These are phyloP conservation scores for Tautogolabrus adspersus DNA, from an alignment of 2,113 vertebrate genomes.

Conservation along the genomic window DNA sequence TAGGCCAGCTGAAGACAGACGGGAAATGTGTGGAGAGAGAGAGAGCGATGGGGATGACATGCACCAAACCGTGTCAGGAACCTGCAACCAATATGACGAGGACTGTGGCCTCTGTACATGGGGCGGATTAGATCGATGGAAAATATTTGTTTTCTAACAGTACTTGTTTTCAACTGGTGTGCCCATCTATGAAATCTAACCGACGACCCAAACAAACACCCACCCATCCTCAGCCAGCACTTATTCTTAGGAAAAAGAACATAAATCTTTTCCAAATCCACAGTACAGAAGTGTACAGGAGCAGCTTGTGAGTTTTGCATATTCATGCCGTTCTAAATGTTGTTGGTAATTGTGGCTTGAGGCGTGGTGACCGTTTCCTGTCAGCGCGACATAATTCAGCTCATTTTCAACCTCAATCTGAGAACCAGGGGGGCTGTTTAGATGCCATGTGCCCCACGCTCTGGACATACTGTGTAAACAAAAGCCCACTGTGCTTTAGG, in stretches of 20 bases:
- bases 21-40: too few relatives aligned
- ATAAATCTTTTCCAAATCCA: conserved; percentile 7
- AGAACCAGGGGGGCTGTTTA: conserved; percentile 63
- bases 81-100: too few relatives aligned
- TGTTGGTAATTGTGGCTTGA: conserved; percentile 57
- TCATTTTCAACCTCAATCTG: conserved; percentile 55
- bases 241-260: conserved; percentile 16
- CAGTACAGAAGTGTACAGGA: conserved; percentile 1
- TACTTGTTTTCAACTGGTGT: not conserved
- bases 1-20: too few relatives aligned
- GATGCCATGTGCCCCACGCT: conserved; percentile 52
- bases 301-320: conserved; percentile 38
- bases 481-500: conserved; percentile 73
- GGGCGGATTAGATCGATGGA: too few relatives aligned
- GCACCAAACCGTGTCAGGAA: too few relatives aligned
- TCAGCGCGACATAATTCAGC: conserved; percentile 74
- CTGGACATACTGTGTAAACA: conserved; percentile 73
- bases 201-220: not conserved
- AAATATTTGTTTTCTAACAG: too few relatives aligned
- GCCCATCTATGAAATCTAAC: not conserved
- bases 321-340: conserved; percentile 20
- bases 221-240: conserved; percentile 1
- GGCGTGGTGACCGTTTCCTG: conserved; percentile 44
- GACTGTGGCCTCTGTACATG: too few relatives aligned
- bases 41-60: too few relatives aligned